Evolutionary conservation across 2,113 vertebrate species (phyloP), one percentile per base, ranked within the genome.

Genomic region (Eudyptes chrysolophus): DNA sequence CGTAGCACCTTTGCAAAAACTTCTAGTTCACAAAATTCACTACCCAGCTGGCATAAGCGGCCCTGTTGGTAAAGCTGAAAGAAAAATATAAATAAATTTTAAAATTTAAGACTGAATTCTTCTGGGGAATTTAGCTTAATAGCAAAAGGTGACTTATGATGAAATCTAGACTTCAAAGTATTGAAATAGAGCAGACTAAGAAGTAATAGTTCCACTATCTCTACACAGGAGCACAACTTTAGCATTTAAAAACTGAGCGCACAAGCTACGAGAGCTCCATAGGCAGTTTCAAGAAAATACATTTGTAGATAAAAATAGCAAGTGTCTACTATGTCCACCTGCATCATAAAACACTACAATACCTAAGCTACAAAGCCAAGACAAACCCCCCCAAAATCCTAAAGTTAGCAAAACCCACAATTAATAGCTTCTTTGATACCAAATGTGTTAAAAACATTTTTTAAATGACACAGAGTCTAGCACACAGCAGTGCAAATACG

Each of bases 1-100:
- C 99, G 98, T 85, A 99, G 98, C 85, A 99, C 99, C 98, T 99
- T 99, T 72, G 99, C 99, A 98, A 99, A 99, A 97, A 99, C 99
- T 98, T 99, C 99, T 98, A 99, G 98, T 97, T 99, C 99, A 98
- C 99, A 99, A 97, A 99, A 99, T 98, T 99, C 99, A 94, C 99
- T 99, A 80, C 99, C 99, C 95, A 99, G 98, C 97, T 99, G 99
- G 98, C 99, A 99, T 77, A 99, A 98, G 30, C 99, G 98, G 86
- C 99, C 99, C 98, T 99, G 99, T 95, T 99, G 99, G 98, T 99
- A 99, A 98, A 99, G 99, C 99, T 99, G 98, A 65, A 96, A 98
- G 68, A 60, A 86, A 58, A 90, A 87, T 6, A 55, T 0, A 29
- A 75, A 24, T 79, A 55, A 3, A 72, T 17, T 55, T 51, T 30